phyloP scores from a whole-genome alignment of 2,888 invertebrate genomes.

The Leistus spinibarbis region DNA sequence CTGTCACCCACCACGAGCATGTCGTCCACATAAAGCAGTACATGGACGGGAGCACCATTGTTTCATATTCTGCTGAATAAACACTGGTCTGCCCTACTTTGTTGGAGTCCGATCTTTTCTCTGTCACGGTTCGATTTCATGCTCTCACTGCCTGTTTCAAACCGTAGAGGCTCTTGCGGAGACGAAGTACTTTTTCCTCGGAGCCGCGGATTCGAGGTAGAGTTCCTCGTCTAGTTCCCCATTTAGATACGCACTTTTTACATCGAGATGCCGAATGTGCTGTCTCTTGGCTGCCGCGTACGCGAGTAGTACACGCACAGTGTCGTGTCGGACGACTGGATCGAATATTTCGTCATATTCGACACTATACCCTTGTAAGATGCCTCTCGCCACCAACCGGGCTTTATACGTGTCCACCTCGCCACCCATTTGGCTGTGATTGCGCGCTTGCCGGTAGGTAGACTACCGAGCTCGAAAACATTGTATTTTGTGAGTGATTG shows the following conservation, averaged over 20 bases:
- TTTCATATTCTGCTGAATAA: constrained; percentile 1
- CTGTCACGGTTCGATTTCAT: constrained; percentile 3
- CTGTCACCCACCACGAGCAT: not conserved
- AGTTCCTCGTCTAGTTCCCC: too few species aligned
- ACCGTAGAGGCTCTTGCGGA: not conserved
- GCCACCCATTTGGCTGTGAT: constrained; percentile 44
- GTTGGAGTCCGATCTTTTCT: not conserved
- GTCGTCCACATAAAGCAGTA: too few species aligned
- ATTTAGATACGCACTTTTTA: too few species aligned
- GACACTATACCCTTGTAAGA: constrained; percentile 43
- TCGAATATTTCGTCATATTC: not conserved
- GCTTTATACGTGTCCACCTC: constrained; percentile 25
- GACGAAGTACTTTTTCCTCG: not conserved
- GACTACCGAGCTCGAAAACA: not conserved
- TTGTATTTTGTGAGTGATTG: too few species aligned
- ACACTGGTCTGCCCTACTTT: constrained; percentile 15
- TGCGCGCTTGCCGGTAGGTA: not conserved
- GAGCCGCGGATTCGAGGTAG: not conserved
- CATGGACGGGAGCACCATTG: constrained; percentile 3
- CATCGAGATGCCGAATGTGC: too few species aligned
- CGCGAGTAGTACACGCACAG: not conserved
- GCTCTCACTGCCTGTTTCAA: not conserved
- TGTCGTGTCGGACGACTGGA: not conserved
- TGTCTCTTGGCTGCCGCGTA: not conserved
- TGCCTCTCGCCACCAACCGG: constrained; percentile 45